Conservation (phyloP, 2,888 invertebrate genomes). For the Spisula subtruncata region DNA sequence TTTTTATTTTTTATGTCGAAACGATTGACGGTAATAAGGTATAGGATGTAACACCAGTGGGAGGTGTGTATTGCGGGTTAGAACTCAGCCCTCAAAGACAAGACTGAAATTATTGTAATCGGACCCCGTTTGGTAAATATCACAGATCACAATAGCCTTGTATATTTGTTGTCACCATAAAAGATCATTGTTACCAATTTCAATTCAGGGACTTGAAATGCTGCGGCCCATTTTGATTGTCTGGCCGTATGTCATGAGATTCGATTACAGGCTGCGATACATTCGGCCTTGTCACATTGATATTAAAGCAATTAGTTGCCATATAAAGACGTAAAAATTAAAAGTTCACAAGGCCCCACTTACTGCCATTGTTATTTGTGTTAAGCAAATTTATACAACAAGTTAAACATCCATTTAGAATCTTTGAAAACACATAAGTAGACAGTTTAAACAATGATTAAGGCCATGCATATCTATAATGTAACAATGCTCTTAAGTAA, state of each 20-base stretch:
- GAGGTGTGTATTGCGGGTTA: neutral
- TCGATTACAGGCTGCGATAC: slow-evolving; percentile 37
- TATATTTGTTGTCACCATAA: slow-evolving; percentile 54
- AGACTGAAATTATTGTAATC: slow-evolving; percentile 4
- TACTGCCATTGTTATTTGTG: slow-evolving; percentile 56
- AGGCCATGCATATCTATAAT: slow-evolving; percentile 54
- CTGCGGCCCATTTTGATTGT: slow-evolving; percentile 65
- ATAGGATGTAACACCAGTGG: neutral
- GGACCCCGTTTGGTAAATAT: neutral
- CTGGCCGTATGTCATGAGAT: slow-evolving; percentile 59
- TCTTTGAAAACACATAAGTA: slow-evolving; percentile 58
- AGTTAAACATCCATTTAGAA: slow-evolving; percentile 63
- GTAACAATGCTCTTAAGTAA: slow-evolving; percentile 52
- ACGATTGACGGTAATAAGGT: neutral
- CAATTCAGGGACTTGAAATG: slow-evolving; percentile 50
- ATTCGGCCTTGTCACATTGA: slow-evolving; percentile 64
- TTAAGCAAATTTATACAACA: slow-evolving; percentile 66
- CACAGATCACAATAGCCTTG: slow-evolving; percentile 36
- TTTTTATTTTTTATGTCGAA: neutral
- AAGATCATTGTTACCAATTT: slow-evolving; percentile 54
- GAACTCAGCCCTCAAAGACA: slow-evolving; percentile 9
- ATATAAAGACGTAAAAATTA: slow-evolving; percentile 62
- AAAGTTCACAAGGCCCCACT: slow-evolving; percentile 60
- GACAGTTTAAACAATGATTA: slow-evolving; percentile 60
- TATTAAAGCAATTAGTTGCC: slow-evolving; percentile 63